Percentiles rank a stretch among this genome's conserved stretches.
phyloP scores from a whole-genome alignment of 2,113 vertebrate species.

The Anoplopoma fimbria region DNA sequence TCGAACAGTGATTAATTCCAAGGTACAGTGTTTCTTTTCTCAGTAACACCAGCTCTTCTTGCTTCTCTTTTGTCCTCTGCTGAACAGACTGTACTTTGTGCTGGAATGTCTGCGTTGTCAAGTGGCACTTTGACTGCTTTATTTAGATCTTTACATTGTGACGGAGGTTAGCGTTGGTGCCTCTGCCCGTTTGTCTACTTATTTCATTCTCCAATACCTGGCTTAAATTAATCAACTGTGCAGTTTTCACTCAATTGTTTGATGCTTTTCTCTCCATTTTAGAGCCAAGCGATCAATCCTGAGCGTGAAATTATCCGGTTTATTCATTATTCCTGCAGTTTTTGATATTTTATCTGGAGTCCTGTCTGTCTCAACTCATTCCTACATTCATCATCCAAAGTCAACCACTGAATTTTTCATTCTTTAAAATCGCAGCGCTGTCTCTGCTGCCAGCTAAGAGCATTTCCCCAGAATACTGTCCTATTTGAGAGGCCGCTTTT shows the following conservation, averaged over 20 bases:
- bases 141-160: conserved; percentile 54
- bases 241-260: conserved; percentile 29
- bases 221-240: conserved; percentile 36
- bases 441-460: conserved; percentile 4
- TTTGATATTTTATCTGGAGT: conserved; percentile 31
- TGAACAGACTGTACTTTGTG: conserved; percentile 22
- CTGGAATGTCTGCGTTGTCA: conserved; percentile 50
- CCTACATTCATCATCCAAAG: conserved; percentile 53
- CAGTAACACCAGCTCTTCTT: conserved; percentile 5
- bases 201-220: conserved; percentile 15
- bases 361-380: conserved; percentile 41
- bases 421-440: conserved; percentile 26
- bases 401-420: conserved; percentile 38
- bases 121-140: conserved; percentile 62
- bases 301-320: conserved; percentile 29
- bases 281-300: conserved; percentile 34
- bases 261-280: conserved; percentile 25
- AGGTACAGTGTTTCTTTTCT: neutral
- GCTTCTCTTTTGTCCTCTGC: conserved; percentile 18
- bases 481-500: conserved; percentile 13
- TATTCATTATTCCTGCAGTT: conserved; percentile 42
- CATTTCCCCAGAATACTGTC: conserved; percentile 27
- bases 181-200: conserved; percentile 35
- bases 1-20: neutral
- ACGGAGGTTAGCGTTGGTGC: neutral